Base-by-base conservation (phyloP, 1,140 invertebrate species). In the Macrosteles quadrilineatus region DNA sequence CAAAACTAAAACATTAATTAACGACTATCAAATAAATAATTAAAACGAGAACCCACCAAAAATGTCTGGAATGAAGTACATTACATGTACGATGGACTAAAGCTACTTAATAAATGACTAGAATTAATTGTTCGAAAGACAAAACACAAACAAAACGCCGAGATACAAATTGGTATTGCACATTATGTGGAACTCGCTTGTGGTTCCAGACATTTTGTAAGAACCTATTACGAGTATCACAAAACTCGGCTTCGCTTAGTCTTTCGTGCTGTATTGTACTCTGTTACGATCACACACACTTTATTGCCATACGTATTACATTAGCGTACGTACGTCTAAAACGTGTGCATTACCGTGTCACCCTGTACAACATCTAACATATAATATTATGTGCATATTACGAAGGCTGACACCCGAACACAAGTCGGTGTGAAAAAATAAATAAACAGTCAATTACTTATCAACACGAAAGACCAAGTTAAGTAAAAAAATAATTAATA, bases 401-500 rank as follows among this genome's bases (percentile, higher is more conserved):
- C 4, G 47, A 59, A 59, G 55, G 55, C 55, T 59, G 47, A 50
- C 6, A n/a, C n/a, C 47, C 55, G 55, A 59, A 59, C 55, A 59
- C 55, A 59, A 59, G 14, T 50, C 55, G 55, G 55, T 59, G 55
- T 59, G 55, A 59, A 59, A 25, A 59, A 11, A 4, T 27, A 59
- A 21, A 6, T 21, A 50, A 50, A 50, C 55, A 27, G 32, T 36
- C 4, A 59, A 29, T 59, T 29, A 29, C 2, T 25, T 21, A 30
- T 27, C 55, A 59, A 59, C 55, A 59, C 55, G 55, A 59, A 59
- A 59, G 55, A 59, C 55, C 55, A 59, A 59, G 55, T 59, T n/a
- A 59, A 59, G 23, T 59, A 59, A 59, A 59, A 6, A 6, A 36
- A 36, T 36, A 36, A n/a, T 36, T 59, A 59, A 59, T 59, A 59